Evolutionary conservation across 2,888 invertebrate genomes (phyloP).

Genomic region (Amiota minor): DNA sequence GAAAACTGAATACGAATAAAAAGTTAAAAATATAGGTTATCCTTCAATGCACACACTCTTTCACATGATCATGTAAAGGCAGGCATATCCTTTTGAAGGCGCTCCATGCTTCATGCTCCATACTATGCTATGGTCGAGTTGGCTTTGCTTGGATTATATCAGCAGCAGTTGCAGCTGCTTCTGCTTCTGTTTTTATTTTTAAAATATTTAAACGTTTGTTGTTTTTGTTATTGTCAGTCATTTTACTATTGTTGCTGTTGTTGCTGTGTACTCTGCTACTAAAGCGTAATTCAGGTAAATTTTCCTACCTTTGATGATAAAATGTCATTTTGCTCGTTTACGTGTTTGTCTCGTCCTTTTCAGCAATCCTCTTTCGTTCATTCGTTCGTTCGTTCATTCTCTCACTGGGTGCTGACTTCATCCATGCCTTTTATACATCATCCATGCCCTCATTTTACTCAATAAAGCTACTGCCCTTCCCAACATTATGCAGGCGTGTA

Average conservation of each 20-base stretch:
- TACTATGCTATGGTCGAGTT: conserved; percentile 22
- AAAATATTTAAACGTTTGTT: conserved; percentile 1
- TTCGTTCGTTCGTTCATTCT: conserved; percentile 19
- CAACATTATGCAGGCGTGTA: background rate
- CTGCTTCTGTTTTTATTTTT: conserved; percentile 32
- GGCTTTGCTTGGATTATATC: background rate
- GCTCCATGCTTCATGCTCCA: background rate
- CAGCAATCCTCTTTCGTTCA: conserved; percentile 10
- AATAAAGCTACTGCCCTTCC: too few relatives aligned
- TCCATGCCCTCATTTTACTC: too few relatives aligned
- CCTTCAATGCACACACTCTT: conserved; percentile 39
- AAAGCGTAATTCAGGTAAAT: conserved; percentile 30
- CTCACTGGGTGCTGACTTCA: background rate
- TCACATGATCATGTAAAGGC: background rate
- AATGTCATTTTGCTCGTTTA: conserved; percentile 67
- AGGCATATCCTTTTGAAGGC: background rate
- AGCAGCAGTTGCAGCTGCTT: background rate
- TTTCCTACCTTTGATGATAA: conserved; percentile 67
- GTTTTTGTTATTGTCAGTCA: conserved; percentile 30
- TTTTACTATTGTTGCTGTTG: conserved; percentile 16
- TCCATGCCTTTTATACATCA: too few relatives aligned
- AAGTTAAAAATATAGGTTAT: conserved; percentile 64
- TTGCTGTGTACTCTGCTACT: conserved; percentile 45
- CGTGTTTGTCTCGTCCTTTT: conserved; percentile 47
- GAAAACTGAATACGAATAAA: conserved; percentile 52